Evolutionary conservation across 2,797 vertebrate genomes (phyloP), one percentile per base, ranked within the genome.

Genomic region (Poecilia wingei): DNA sequence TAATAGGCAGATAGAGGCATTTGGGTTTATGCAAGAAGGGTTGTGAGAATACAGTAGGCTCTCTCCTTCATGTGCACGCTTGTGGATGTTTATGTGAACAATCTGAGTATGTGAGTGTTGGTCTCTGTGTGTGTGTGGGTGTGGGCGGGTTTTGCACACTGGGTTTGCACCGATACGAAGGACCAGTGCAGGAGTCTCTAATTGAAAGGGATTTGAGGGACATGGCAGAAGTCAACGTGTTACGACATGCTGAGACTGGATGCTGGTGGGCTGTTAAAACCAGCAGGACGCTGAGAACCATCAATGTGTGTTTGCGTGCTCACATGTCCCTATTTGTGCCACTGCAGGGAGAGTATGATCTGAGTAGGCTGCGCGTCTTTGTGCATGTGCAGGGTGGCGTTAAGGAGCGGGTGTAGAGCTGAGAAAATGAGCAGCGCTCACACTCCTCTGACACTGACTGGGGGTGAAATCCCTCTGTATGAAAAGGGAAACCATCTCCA

Each of bases 141-240:
- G 90, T 83, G 87, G 87, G 87, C 4, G 71, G 81, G 87, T 83
- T 89, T 88, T 20, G 68, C 87, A 91, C 81, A 90, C 87, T 86
- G 82, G 87, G 82, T 92, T 92, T 92, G 86, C 86, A 84, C 81
- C 79, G 85, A 89, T 88, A 92, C 83, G 83, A 86, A 92, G 91
- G 92, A 92, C 88, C 85, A 85, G 88, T 75, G 74, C 89, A 86
- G 92, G 87, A 94, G 91, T 90, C 82, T 88, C 92, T 95, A 95
- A 95, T 95, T 96, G 95, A 96, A 96, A 96, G 94, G 89, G 92
- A 94, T 94, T 92, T 92, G 92, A 93, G 85, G 86, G 89, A 95
- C 94, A 93, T 84, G 86, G 89, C 90, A 86, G 89, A 82, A 94
- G 95, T 94, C 94, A 91, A 92, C 90, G 91, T 89, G 90, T 91